A percentile compares a stretch with the other conserved stretches of the same genome.
phyloP scores from a whole-genome alignment of 2,113 vertebrate species.

The Sylvia atricapilla region DNA sequence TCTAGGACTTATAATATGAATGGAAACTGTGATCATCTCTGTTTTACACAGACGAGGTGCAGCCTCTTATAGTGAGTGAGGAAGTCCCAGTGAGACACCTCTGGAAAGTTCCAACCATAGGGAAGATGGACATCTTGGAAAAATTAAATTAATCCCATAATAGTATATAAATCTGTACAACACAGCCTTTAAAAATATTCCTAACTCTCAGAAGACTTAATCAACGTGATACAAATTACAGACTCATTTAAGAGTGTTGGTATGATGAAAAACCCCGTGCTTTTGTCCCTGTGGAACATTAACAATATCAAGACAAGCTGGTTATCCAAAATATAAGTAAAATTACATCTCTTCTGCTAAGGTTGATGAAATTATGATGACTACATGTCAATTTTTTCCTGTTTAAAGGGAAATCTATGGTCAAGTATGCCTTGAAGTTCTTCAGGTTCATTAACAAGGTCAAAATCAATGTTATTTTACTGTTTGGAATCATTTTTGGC shows the following conservation, averaged over 20 bases:
- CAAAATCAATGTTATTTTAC: constrained; percentile 89
- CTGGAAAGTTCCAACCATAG: constrained; percentile 46
- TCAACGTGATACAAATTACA: constrained; percentile 64
- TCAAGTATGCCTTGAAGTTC: constrained; percentile 75
- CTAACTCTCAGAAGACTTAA: constrained; percentile 55
- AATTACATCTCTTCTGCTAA: constrained; percentile 31
- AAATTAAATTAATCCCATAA: constrained; percentile 60
- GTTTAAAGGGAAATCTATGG: constrained; percentile 64
- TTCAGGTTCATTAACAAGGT: constrained; percentile 84
- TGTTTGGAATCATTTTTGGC: constrained; percentile 84
- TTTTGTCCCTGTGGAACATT: constrained; percentile 55
- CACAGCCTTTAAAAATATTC: constrained; percentile 58
- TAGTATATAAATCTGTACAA: constrained; percentile 60
- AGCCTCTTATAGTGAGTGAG: neutral
- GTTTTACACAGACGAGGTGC: neutral
- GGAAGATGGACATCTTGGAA: constrained; percentile 58
- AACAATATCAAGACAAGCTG: constrained; percentile 58
- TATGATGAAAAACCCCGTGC: constrained; percentile 59
- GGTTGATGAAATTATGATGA: constrained; percentile 13
- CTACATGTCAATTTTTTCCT: neutral
- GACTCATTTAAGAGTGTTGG: constrained; percentile 60
- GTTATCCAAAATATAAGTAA: constrained; percentile 56
- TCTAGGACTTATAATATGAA: neutral
- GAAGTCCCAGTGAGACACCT: neutral
- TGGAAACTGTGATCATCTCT: neutral